A percentile compares a stretch with the other conserved stretches of the same genome.
Conservation (phyloP, 2,797 vertebrate genomes). For the Pseudopleuronectes americanus region DNA sequence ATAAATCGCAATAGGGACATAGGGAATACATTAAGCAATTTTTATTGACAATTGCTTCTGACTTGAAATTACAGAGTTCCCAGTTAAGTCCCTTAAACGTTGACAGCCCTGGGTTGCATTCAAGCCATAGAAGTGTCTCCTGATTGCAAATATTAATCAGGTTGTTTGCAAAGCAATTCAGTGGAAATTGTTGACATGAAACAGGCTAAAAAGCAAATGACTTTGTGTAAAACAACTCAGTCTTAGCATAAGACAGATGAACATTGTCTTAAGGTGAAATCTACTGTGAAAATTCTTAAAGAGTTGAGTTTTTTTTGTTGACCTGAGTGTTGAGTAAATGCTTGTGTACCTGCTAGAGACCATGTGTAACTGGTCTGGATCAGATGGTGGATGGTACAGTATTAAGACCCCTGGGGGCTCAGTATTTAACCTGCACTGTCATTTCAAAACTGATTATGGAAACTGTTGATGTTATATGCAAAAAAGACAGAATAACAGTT, state of each 20-base stretch:
- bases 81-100: slow-evolving; percentile 22
- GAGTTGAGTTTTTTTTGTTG: slow-evolving; percentile 51
- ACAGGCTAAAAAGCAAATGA: slow-evolving; percentile 41
- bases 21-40: slow-evolving; percentile 29
- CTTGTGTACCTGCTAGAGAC: slow-evolving; percentile 51
- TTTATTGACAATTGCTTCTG: slow-evolving; percentile 32
- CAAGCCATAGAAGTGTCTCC: slow-evolving; percentile 79
- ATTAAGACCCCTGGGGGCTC: slow-evolving; percentile 66
- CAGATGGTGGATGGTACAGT: slow-evolving; percentile 61
- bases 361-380: slow-evolving; percentile 51
- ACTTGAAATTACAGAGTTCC: slow-evolving; percentile 51
- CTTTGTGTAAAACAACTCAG: slow-evolving; percentile 52
- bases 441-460: slow-evolving; percentile 67
- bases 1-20: slow-evolving; percentile 29
- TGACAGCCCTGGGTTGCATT: slow-evolving; percentile 66
- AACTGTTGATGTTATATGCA: slow-evolving; percentile 80
- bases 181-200: slow-evolving; percentile 40
- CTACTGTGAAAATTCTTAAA: slow-evolving; percentile 67
- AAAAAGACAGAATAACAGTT: slow-evolving; percentile 68
- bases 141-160: slow-evolving; percentile 53
- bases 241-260: slow-evolving; percentile 58
- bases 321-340: slow-evolving; percentile 55
- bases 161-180: slow-evolving; percentile 53
- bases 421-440: slow-evolving; percentile 77
- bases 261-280: slow-evolving; percentile 62